These are phyloP conservation scores for Ammodytes marinus DNA, from an alignment of 2,113 vertebrate genomes.

Conservation along the genomic window DNA sequence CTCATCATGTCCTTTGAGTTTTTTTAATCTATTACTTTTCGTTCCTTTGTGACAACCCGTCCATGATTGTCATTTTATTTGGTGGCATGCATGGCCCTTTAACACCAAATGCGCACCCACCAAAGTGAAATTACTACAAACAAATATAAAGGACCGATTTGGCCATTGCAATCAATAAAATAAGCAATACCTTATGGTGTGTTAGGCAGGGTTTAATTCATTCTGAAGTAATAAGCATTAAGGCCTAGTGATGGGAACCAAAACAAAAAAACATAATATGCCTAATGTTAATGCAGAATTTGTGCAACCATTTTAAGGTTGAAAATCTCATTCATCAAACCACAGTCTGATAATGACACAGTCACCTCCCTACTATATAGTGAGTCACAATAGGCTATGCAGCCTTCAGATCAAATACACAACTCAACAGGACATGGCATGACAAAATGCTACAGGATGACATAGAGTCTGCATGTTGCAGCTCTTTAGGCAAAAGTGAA, in stretches of 20 bases:
- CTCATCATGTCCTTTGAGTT: background rate
- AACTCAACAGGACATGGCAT: background rate
- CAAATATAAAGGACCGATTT: background rate
- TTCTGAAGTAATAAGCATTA: background rate
- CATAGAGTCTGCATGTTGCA: background rate
- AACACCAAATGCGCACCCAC: conserved; percentile 1
- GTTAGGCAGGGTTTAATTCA: background rate
- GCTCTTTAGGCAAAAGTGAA: background rate
- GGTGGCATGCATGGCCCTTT: background rate
- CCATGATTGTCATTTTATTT: background rate
- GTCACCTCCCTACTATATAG: too few relatives aligned
- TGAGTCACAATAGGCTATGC: background rate
- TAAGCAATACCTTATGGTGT: background rate
- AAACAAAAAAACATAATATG: background rate
- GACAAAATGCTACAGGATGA: background rate
- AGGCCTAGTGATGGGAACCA: background rate
- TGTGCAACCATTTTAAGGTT: fast-evolving
- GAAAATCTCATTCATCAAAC: background rate
- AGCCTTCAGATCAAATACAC: background rate
- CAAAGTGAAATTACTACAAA: background rate
- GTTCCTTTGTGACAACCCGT: too few relatives aligned
- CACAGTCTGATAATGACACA: background rate
- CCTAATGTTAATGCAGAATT: background rate
- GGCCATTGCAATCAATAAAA: background rate
- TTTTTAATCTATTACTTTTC: background rate